Percentiles rank a stretch among this genome's conserved stretches.
phyloP scores from a whole-genome alignment of 2,797 vertebrate species.

The Hippocampus kuda region DNA sequence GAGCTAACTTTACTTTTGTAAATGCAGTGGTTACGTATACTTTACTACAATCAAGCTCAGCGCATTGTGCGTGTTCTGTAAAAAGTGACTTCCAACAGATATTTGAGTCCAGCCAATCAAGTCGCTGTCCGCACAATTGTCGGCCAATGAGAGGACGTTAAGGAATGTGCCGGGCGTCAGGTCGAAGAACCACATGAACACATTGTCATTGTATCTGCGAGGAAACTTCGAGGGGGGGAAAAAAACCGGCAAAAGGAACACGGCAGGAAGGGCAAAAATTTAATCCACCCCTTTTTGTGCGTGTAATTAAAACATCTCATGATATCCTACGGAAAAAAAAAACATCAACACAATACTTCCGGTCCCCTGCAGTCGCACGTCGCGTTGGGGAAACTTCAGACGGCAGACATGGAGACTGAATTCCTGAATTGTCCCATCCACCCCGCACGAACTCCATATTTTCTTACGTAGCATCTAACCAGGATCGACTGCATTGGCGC shows the following conservation, averaged over 20 bases:
- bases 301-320: not conserved
- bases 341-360: not conserved
- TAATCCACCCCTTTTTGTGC: not conserved
- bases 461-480: not conserved
- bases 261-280: not conserved
- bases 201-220: not conserved
- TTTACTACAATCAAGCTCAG: not conserved
- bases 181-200: not conserved
- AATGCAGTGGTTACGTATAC: not conserved
- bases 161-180: not conserved
- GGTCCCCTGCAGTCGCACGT: not conserved
- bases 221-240: not conserved
- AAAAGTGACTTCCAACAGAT: not conserved
- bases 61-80: not conserved
- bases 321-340: not conserved
- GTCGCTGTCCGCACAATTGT: slow-evolving; percentile 37
- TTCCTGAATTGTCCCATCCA: not conserved
- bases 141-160: slow-evolving; percentile 32
- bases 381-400: not conserved
- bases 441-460: not conserved
- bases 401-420: not conserved
- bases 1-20: no score
- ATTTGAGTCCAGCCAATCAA: slow-evolving; percentile 40
- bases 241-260: not conserved
- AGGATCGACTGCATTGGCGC: not conserved